A percentile compares a stretch with the other conserved stretches of the same genome.
phyloP scores from a whole-genome alignment of 2,113 vertebrate genomes.

The Psettodes erumei region DNA sequence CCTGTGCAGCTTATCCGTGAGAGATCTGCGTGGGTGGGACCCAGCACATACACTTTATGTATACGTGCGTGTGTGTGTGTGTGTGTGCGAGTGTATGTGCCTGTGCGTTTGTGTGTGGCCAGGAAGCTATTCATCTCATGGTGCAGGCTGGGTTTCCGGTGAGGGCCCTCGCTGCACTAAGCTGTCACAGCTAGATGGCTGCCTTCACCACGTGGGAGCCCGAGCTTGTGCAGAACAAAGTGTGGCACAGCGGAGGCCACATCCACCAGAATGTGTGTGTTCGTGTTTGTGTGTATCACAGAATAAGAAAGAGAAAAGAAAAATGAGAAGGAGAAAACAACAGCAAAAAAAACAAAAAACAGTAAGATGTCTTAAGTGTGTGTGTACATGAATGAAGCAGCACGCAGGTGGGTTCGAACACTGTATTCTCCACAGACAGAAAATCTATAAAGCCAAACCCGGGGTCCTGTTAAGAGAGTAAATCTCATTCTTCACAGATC shows the following conservation, averaged over 20 bases:
- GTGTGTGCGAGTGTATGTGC: constrained; percentile 40
- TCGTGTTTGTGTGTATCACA: constrained; percentile 31
- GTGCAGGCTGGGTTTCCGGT: constrained; percentile 76
- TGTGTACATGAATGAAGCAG: constrained; percentile 37
- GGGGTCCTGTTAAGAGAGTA: constrained; percentile 76
- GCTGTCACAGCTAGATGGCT: constrained; percentile 70
- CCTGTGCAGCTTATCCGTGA: constrained; percentile 74
- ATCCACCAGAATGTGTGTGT: constrained; percentile 45
- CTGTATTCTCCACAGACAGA: constrained; percentile 74
- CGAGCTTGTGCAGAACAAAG: constrained; percentile 66
- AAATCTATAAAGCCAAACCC: constrained; percentile 77
- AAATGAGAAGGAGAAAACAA: constrained; percentile 18
- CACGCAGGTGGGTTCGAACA: constrained; percentile 68
- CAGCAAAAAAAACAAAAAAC: constrained; percentile 3
- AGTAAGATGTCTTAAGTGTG: constrained; percentile 29
- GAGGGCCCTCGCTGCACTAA: constrained; percentile 67
- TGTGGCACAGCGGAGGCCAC: constrained; percentile 59
- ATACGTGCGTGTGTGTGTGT: constrained; percentile 37
- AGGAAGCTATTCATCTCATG: constrained; percentile 77
- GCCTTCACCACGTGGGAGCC: constrained; percentile 73
- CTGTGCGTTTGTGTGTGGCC: constrained; percentile 60
- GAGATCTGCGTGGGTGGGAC: constrained; percentile 73
- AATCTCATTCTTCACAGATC: constrained; percentile 79
- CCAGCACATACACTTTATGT: constrained; percentile 31
- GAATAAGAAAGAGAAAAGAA: constrained; percentile 30